A percentile compares a stretch with the other conserved stretches of the same genome.
phyloP scores from a whole-genome alignment of 1,140 invertebrate species.

The Stegodyphus mimosarum region DNA sequence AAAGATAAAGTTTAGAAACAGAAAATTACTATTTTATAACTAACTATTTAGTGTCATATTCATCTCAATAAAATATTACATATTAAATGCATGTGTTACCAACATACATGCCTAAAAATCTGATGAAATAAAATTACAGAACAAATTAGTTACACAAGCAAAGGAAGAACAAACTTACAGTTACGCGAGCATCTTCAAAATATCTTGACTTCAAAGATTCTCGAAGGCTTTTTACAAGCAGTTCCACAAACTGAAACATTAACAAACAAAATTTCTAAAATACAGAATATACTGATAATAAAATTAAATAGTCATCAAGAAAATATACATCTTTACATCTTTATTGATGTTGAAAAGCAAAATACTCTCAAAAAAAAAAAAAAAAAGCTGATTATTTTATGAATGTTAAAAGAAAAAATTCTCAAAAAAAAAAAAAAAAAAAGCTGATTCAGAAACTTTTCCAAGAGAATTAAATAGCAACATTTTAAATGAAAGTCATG shows the following conservation, averaged over 20 bases:
- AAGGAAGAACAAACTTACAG: slow-evolving; percentile 65
- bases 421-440: too few relatives aligned
- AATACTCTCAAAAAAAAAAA: background rate
- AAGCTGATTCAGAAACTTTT: too few relatives aligned
- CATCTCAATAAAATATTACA: background rate
- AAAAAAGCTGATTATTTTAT: background rate
- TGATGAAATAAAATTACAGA: background rate
- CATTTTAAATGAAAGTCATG: too few relatives aligned
- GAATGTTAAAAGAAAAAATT: too few relatives aligned
- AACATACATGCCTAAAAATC: background rate
- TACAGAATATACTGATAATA: background rate
- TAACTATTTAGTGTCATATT: background rate
- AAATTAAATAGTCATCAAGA: background rate
- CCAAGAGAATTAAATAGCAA: too few relatives aligned
- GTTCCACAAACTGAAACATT: slow-evolving; percentile 76
- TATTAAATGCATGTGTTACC: background rate
- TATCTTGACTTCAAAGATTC: slow-evolving; percentile 89
- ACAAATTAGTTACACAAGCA: background rate
- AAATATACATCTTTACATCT: background rate
- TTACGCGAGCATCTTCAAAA: slow-evolving; percentile 83
- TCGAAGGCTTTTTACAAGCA: slow-evolving; percentile 93
- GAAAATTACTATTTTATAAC: background rate
- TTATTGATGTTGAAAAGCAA: background rate
- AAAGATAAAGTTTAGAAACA: slow-evolving; percentile 41
- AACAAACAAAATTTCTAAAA: background rate